Evolutionary conservation across 2,797 vertebrate species (phyloP).

Genomic region (Protosalanx chinensis): DNA sequence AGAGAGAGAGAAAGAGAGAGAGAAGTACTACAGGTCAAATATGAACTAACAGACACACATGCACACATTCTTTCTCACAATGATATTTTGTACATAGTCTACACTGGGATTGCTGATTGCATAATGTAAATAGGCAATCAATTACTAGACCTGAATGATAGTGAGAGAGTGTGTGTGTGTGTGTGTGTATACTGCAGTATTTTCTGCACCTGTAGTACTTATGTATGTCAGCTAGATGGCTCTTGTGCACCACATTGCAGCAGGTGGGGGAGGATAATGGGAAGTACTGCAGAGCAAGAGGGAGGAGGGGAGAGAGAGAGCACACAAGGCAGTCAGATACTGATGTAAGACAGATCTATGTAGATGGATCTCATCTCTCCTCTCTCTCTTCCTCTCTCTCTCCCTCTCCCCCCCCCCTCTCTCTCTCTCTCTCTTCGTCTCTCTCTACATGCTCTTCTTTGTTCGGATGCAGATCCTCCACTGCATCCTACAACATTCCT

Average conservation of each 20-base stretch:
- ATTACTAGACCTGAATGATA: not conserved
- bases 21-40: not conserved
- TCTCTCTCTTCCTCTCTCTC: slow-evolving; percentile 2
- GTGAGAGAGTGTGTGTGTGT: not conserved
- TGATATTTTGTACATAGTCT: too few species aligned
- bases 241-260: slow-evolving; percentile 49
- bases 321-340: not conserved
- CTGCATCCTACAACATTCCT: not conserved
- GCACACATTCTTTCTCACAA: not conserved
- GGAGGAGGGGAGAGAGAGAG: not conserved
- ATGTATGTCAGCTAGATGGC: slow-evolving; percentile 57
- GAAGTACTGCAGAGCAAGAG: not conserved
- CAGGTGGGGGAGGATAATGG: slow-evolving; percentile 10
- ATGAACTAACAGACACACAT: slow-evolving; percentile 2
- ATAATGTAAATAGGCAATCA: not conserved
- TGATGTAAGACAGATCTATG: too few species aligned
- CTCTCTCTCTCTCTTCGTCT: slow-evolving; percentile 25
- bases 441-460: not conserved
- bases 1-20: not conserved
- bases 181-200: slow-evolving; percentile 54
- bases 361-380: not conserved
- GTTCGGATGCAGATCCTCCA: not conserved
- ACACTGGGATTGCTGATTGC: not conserved
- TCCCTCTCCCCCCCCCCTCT: slow-evolving; percentile 10
- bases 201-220: slow-evolving; percentile 57